A percentile compares a stretch with the other conserved stretches of the same genome.
Evolutionary conservation across 1,140 invertebrate species (phyloP).

Genomic region (Ridgeia piscesae): DNA sequence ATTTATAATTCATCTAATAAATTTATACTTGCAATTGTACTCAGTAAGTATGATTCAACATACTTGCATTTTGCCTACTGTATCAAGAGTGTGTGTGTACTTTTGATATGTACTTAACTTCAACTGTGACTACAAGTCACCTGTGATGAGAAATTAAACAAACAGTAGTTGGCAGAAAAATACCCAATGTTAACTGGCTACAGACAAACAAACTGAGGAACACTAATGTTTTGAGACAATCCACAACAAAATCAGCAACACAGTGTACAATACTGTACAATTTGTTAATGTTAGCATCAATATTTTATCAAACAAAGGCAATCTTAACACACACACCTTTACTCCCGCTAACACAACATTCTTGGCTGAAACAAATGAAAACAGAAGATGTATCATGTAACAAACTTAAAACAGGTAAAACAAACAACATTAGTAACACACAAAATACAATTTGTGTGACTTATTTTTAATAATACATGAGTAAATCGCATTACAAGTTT

Average conservation of each 20-base stretch:
- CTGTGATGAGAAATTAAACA: too few species aligned
- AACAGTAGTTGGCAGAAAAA: too few species aligned
- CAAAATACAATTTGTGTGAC: neutral
- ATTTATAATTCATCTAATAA: too few species aligned
- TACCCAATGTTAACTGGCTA: too few species aligned
- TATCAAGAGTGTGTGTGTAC: too few species aligned
- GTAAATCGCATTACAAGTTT: neutral
- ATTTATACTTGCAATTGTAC: too few species aligned
- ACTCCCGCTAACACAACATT: constrained; percentile 55
- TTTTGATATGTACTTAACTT: too few species aligned
- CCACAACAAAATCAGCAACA: neutral
- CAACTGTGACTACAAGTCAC: too few species aligned
- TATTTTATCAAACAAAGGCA: neutral
- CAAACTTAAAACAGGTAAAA: neutral
- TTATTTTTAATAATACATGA: neutral
- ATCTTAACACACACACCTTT: constrained; percentile 44
- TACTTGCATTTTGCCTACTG: too few species aligned
- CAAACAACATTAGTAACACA: neutral
- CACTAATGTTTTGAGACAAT: too few species aligned
- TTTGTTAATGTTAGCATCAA: neutral
- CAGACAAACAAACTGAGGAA: too few species aligned
- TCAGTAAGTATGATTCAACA: too few species aligned
- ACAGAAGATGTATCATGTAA: neutral
- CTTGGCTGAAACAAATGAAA: constrained; percentile 48
- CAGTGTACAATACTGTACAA: neutral